Base-by-base conservation (phyloP, 2,888 invertebrate species). In the Hirtodrosophila duncani region DNA sequence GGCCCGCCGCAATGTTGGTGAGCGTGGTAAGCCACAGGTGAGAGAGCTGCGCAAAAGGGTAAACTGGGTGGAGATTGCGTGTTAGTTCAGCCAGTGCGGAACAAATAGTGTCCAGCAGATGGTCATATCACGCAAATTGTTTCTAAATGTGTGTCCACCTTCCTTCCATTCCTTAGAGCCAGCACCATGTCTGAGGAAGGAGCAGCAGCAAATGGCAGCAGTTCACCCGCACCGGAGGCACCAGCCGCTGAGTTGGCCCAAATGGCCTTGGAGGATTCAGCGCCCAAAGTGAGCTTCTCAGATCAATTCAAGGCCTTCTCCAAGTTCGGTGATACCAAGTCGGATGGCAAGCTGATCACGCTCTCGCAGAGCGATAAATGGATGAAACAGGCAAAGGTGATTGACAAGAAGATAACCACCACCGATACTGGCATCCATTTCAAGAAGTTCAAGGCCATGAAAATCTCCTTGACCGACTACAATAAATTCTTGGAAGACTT, bases 281-380 rank as follows among this genome's bases (percentile, higher is more conserved):
- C 70, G 14, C 84, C 85, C 6, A 84, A 85, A 59, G 80, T 79
- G 3, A 84, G 87, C 27, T 90, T 92, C 48, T 89, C 91, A 86
- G 92, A 92, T 48, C 91, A 91, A 44, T 95, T 95, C 85, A 91
- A 91, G 81, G 90, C 91, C 1, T 96, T 95, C 85, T 92, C 94
- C 4, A 94, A 94, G 87, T 96, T 96, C 83, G 96, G 96, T 0
- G 95, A 96, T 83, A 89, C 90, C 2, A 95, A 95, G 85, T 92
- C 94, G 9, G 95, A 95, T 82, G 96, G 96, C 36, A 94, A 93
- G 85, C 89, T 90, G 29, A 94, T 96, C 60, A 95, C 95, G 0
- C 88, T 96, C n/a, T 94, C 94, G 6, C 95, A 96, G 86, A 93
- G 94, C 81, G 96, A 96, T 86, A 96, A 96, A 87, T 96, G 96